Base-by-base conservation (phyloP, 1,140 invertebrate genomes). In the Steinernema feltiae region DNA sequence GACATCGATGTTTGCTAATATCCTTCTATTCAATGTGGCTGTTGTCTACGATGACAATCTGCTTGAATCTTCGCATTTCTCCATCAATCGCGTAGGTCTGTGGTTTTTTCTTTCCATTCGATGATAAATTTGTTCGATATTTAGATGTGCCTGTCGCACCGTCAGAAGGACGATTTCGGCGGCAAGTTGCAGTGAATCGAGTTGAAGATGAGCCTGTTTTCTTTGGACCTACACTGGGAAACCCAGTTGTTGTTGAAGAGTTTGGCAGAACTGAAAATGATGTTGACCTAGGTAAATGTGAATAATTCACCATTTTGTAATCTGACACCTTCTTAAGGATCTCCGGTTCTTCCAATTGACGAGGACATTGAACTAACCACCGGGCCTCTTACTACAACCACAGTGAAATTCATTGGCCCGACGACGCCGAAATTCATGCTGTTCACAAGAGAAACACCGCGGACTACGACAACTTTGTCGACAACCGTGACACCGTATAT, bases 351-450 rank as follows among this genome's bases (percentile, higher is more conserved):
- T 63, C 53, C 53, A 21, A 63, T 24, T 76, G 1, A 48, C 69
- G 75, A 32, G 77, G 77, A 12, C 73, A 78, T 76, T 71, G 70
- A 0, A 76, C 71, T 30, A 15, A 76, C 74, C 1, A 76, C 74
- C 30, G 21, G 0, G 18, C 21, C 74, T 12, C 15, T 31, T 30
- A 76, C 7, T 24, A 7, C 21, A 3, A 77, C 72, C 21, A 75
- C 70, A 17, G 76, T 3, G 15, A 12, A 12, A 3, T 63, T 63
- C 53, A 27, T 63, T 21, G 53, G 53, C 24, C 53, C 73, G 12
- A 74, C 73, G 7, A 74, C 70, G 7, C 74, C 74, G 21, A 0
- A 32, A 76, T 30, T 76, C 0, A 72, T 76, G 3, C 76, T 75
- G n/a, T 75, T 76, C 46, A 77, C 74, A 18, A 77, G 48, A 63